Evolutionary conservation across 2,888 invertebrate genomes (phyloP).

Genomic region (Tigriopus californicus): DNA sequence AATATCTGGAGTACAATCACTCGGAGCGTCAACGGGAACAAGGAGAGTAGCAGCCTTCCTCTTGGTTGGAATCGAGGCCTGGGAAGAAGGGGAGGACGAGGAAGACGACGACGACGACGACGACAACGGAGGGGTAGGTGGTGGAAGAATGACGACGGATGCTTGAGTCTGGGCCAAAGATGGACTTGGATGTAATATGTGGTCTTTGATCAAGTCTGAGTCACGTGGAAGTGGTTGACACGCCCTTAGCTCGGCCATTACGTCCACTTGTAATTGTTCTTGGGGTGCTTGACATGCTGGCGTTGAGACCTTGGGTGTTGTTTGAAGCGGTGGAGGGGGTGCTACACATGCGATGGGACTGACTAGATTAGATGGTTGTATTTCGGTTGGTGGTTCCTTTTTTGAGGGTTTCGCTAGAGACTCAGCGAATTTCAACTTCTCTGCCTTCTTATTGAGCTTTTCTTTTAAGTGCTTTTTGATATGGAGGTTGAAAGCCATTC

Average conservation of each 20-base stretch:
- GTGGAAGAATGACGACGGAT: neutral
- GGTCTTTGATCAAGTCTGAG: neutral
- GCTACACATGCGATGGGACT: neutral
- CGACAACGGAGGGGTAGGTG: neutral
- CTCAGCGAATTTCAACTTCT: neutral
- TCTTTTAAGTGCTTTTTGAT: constrained; percentile 6
- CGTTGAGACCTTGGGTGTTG: neutral
- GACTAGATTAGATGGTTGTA: neutral
- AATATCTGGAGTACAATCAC: neutral
- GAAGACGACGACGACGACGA: neutral
- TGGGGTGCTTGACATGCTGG: no score
- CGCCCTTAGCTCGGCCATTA: constrained; percentile 11
- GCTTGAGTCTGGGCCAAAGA: neutral
- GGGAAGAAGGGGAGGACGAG: neutral
- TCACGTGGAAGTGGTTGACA: constrained; percentile 8
- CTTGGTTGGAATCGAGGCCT: neutral
- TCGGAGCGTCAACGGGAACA: neutral
- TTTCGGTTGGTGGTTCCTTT: neutral
- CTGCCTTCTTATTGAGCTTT: neutral
- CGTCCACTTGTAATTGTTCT: neutral
- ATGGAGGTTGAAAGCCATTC: constrained; percentile 8
- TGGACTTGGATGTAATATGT: neutral
- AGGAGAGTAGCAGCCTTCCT: neutral
- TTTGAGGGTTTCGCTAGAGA: neutral
- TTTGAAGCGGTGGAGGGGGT: neutral